These are phyloP conservation scores for Thermophis baileyi DNA, from an alignment of 2,113 vertebrate species.

Conservation along the genomic window DNA sequence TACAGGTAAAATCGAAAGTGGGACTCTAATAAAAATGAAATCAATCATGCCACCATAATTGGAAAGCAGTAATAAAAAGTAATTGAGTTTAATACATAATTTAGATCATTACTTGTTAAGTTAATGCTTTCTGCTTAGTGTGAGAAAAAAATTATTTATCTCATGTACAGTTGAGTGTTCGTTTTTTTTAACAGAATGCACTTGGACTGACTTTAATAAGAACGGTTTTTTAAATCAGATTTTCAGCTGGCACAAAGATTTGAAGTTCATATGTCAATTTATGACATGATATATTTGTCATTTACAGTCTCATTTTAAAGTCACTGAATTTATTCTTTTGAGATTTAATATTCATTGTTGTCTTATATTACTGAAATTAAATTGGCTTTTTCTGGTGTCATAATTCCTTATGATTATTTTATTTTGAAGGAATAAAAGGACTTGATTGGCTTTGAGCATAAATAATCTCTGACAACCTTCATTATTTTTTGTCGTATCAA, in stretches of 20 bases:
- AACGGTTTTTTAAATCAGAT: slow-evolving; percentile 66
- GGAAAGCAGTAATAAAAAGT: slow-evolving; percentile 74
- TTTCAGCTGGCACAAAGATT: slow-evolving; percentile 53
- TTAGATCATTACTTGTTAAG: slow-evolving; percentile 62
- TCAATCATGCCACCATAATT: slow-evolving; percentile 66
- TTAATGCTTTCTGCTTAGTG: slow-evolving; percentile 62
- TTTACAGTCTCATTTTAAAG: slow-evolving; percentile 35
- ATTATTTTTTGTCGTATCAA: not conserved
- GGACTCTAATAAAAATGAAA: slow-evolving; percentile 40
- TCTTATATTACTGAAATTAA: slow-evolving; percentile 43
- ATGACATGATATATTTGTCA: slow-evolving; percentile 34
- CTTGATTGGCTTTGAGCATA: not conserved
- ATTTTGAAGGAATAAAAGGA: slow-evolving; percentile 17
- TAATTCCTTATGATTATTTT: slow-evolving; percentile 11
- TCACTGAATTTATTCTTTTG: slow-evolving; percentile 47
- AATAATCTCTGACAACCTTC: not conserved
- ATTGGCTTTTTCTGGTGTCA: slow-evolving; percentile 30
- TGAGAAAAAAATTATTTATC: slow-evolving; percentile 67
- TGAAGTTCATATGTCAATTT: slow-evolving; percentile 60
- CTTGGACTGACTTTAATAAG: slow-evolving; percentile 65
- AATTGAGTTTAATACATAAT: slow-evolving; percentile 76
- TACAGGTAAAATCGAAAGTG: slow-evolving; percentile 24
- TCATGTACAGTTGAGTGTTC: slow-evolving; percentile 55
- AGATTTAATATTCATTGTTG: slow-evolving; percentile 25
- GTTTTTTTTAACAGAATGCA: slow-evolving; percentile 64